A percentile compares a stretch with the other conserved stretches of the same genome.
phyloP scores from a whole-genome alignment of 2,797 vertebrate genomes.

The Australoheros facetus region DNA sequence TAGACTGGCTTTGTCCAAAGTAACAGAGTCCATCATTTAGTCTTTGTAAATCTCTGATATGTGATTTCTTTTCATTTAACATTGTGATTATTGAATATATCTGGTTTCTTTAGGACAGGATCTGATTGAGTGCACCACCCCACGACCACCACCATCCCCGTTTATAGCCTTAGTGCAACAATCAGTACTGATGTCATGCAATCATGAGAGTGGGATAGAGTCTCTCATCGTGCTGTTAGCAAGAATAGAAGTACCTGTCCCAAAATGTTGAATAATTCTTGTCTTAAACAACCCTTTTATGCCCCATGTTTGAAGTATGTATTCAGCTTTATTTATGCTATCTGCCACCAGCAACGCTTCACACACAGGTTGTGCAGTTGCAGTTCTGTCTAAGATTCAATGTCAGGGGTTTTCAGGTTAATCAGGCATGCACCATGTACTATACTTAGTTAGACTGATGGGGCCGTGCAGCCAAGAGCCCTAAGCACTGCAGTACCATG shows the following conservation, averaged over 20 bases:
- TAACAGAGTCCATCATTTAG: not conserved
- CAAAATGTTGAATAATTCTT: not conserved
- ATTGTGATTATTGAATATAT: too few species aligned
- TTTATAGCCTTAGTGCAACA: not conserved
- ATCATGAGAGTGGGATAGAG: not conserved
- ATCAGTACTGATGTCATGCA: not conserved
- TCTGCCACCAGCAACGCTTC: not conserved
- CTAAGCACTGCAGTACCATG: not conserved
- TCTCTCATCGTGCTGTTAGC: too few species aligned
- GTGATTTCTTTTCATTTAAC: rapidly evolving
- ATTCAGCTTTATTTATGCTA: not conserved
- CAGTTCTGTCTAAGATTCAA: not conserved
- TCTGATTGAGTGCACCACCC: not conserved
- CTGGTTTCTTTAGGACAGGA: not conserved
- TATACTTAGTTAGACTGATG: not conserved
- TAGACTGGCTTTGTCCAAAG: not conserved
- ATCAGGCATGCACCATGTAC: not conserved
- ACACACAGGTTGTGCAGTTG: not conserved
- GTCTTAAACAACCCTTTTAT: not conserved
- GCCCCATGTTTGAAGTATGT: not conserved
- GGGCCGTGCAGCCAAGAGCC: not conserved
- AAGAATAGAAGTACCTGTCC: not conserved
- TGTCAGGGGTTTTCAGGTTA: not conserved
- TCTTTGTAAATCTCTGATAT: not conserved
- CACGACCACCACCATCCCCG: too few species aligned